Evolutionary conservation across 2,113 vertebrate species (phyloP), one percentile per base, ranked within the genome.

Genomic region (Ceyx margarethae): DNA sequence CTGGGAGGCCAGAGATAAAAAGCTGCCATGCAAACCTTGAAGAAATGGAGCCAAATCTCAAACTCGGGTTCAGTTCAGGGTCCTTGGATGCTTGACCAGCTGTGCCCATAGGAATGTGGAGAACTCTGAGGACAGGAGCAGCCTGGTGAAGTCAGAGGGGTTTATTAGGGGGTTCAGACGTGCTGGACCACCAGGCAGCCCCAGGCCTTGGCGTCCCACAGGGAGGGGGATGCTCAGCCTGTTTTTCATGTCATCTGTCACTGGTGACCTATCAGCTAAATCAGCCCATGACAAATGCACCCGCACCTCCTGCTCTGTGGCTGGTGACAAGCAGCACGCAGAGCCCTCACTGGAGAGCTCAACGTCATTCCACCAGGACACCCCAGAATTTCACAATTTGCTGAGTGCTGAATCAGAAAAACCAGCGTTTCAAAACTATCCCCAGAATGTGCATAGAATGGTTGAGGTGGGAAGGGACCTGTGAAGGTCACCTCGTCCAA

Each of bases 221-320:
- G 69, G 75, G 65, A 90, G 69, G 73, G 80, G 33, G 75, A 81
- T 65, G 87, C 90, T 57, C 71, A 69, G 91, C 90, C 87, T 90
- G 93, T 90, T 93, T 78, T 73, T 77, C 79, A 2, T 29, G 25
- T 28, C 42, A 61, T 88, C 76, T 64, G 77, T 81, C 77, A 57
- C 67, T 56, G 33, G 45, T 0, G 2, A 46, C 91, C 91, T 79
- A 71, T 89, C 85, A 67, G 42, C 15, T 14, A 26, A 42, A 86
- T 79, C 85, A 89, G 77, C 17, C 4, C 28, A 29, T 6, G 65
- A 31, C 42, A 60, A 94, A 68, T 20, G 75, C 53, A 42, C 83
- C 79, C 87, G 5, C 79, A 76, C 42, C 87, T 84, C 81, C 73
- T 80, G 86, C 90, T 75, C 60, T 90, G 93, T 60, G 93, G 90